Percentiles rank a stretch among this genome's conserved stretches.
Conservation (phyloP, 1,140 invertebrate genomes). For the Drosophila ohnishii region DNA sequence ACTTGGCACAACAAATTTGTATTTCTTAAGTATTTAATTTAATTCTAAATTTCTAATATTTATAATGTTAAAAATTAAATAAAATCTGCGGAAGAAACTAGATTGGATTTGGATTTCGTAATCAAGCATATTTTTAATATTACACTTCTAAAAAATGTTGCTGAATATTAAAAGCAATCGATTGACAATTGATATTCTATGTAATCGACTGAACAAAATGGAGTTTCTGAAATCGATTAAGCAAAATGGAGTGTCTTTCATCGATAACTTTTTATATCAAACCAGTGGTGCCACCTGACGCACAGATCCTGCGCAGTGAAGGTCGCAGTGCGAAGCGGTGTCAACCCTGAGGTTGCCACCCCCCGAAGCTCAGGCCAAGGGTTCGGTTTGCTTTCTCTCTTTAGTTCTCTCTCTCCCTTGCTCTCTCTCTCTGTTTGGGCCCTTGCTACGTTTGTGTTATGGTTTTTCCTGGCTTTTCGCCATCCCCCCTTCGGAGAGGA, state of each 20-base stretch:
- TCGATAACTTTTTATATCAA: background rate
- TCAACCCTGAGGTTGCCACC: slow-evolving; percentile 12
- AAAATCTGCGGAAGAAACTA: no score
- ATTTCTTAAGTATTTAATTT: no score
- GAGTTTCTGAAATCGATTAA: background rate
- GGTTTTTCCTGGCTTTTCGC: slow-evolving; percentile 47
- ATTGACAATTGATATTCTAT: no score
- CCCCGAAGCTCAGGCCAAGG: slow-evolving; percentile 1
- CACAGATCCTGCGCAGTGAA: slow-evolving; percentile 31
- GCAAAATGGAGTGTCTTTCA: background rate
- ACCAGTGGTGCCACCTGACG: slow-evolving; percentile 23
- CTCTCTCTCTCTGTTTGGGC: slow-evolving; percentile 16
- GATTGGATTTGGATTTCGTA: no score
- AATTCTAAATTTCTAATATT: no score
- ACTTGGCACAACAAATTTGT: no score
- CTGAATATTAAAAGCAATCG: no score
- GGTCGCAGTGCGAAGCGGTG: background rate
- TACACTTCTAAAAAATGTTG: no score
- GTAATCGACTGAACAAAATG: background rate
- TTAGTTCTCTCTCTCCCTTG: background rate
- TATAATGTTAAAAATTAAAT: no score
- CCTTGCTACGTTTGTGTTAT: slow-evolving; percentile 51
- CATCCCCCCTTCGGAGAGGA: slow-evolving; percentile 14
- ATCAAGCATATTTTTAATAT: no score
- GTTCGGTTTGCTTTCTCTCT: slow-evolving; percentile 3